These are phyloP conservation scores for Drosophila gunungcola DNA, from an alignment of 1,140 invertebrate species.

Conservation along the genomic window DNA sequence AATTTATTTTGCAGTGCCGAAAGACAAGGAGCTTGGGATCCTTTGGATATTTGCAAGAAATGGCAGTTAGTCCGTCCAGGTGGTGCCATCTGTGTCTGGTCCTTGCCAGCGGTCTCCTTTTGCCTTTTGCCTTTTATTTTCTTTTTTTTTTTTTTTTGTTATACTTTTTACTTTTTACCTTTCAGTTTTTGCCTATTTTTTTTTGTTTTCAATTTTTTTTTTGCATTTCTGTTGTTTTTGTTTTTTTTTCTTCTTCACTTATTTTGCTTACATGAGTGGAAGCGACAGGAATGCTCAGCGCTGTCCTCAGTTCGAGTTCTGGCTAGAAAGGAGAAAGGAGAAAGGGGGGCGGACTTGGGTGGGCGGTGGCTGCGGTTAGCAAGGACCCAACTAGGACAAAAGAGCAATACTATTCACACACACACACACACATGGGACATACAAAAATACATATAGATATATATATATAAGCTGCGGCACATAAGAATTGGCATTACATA, in stretches of 20 bases:
- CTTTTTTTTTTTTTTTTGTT: background rate
- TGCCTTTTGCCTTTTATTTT: background rate
- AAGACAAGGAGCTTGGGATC: background rate
- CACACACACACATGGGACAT: slow-evolving; percentile 20
- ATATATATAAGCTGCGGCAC: slow-evolving; percentile 20
- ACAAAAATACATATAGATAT: slow-evolving; percentile 16
- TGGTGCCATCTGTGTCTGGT: slow-evolving; percentile 46
- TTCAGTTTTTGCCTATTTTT: slow-evolving; percentile 16
- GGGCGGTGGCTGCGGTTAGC: slow-evolving; percentile 59
- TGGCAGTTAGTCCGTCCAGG: slow-evolving; percentile 57
- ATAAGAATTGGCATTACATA: slow-evolving; percentile 51
- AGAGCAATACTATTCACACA: slow-evolving; percentile 75
- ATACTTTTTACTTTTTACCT: background rate
- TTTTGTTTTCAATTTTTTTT: background rate
- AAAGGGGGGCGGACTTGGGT: background rate
- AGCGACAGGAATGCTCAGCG: slow-evolving; percentile 65
- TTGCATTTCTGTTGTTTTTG: slow-evolving; percentile 30
- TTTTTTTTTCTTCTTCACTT: slow-evolving; percentile 36
- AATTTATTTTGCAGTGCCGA: too few relatives aligned
- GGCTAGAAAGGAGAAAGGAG: slow-evolving; percentile 8
- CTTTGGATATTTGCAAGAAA: slow-evolving; percentile 50
- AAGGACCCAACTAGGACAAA: slow-evolving; percentile 78
- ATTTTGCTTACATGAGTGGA: slow-evolving; percentile 77
- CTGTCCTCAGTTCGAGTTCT: slow-evolving; percentile 33
- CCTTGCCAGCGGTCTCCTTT: slow-evolving; percentile 38